Evolutionary conservation across 1,140 invertebrate genomes (phyloP).

Genomic region (Odontomachus brunneus): DNA sequence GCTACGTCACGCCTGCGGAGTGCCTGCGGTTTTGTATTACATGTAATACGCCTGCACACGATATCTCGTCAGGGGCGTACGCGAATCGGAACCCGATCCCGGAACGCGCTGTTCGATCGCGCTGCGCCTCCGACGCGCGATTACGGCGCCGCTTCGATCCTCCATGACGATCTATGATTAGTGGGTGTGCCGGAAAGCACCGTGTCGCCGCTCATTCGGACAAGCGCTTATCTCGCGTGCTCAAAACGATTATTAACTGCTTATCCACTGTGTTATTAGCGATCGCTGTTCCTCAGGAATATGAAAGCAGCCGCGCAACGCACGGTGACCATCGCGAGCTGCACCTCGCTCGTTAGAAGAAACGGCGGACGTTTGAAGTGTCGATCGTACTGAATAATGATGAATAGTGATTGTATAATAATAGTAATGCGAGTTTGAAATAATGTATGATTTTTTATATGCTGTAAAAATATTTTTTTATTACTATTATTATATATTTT

Average conservation of each 20-base stretch:
- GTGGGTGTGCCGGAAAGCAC: neutral
- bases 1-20: slow-evolving; percentile 64
- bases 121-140: neutral
- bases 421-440: neutral
- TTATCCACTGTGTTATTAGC: neutral
- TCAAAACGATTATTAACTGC: neutral
- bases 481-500: neutral
- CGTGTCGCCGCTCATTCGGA: neutral
- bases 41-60: slow-evolving; percentile 63
- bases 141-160: neutral
- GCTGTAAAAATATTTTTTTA: no score
- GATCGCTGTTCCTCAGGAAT: neutral
- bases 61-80: slow-evolving; percentile 67
- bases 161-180: neutral
- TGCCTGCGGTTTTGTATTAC: slow-evolving; percentile 66
- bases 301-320: neutral
- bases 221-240: neutral
- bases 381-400: neutral
- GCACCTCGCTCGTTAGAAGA: neutral
- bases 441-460: no score
- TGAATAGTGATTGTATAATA: no score
- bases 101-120: slow-evolving; percentile 8
- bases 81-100: slow-evolving; percentile 54
- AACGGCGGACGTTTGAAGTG: neutral
- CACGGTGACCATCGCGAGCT: neutral